Evolutionary conservation across 1,140 invertebrate genomes (phyloP).

Genomic region (Probaryconus sp.): DNA sequence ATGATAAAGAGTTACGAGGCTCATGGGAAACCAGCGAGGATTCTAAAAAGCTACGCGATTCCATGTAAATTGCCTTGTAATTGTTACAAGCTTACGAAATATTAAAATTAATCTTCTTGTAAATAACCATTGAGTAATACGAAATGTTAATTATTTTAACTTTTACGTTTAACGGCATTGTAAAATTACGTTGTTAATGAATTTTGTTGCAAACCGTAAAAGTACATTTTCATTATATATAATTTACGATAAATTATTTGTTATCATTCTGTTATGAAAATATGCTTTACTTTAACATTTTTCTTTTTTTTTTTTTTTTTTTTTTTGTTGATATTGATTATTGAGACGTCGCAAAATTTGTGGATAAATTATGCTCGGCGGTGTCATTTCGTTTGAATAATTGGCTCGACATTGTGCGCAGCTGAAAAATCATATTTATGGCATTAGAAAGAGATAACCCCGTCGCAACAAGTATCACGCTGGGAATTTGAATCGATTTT

Average conservation of each 20-base stretch:
- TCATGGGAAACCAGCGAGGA: conserved; percentile 16
- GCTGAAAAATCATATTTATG: neutral
- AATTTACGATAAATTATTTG: too few relatives aligned
- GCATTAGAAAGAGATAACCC: conserved; percentile 25
- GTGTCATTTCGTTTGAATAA: too few relatives aligned
- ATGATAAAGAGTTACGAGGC: conserved; percentile 18
- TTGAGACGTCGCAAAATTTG: too few relatives aligned
- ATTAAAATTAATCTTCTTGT: neutral
- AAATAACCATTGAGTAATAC: conserved; percentile 8
- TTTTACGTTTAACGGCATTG: conserved; percentile 12
- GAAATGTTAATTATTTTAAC: conserved; percentile 22
- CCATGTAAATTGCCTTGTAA: conserved; percentile 15
- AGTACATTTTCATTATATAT: too few relatives aligned
- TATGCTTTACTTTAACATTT: too few relatives aligned
- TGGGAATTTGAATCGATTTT: conserved; percentile 28
- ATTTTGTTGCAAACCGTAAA: too few relatives aligned
- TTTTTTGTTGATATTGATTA: too few relatives aligned
- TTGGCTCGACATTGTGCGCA: too few relatives aligned
- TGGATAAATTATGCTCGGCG: neutral
- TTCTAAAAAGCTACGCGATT: conserved; percentile 13
- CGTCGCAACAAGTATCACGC: conserved; percentile 33
- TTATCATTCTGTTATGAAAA: too few relatives aligned
- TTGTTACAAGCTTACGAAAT: conserved; percentile 1
- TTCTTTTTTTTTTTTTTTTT: too few relatives aligned
- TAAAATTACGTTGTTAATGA: conserved; percentile 23